Evolutionary conservation across 2,888 invertebrate genomes (phyloP).

Genomic region (Cremastobaeus sp.): DNA sequence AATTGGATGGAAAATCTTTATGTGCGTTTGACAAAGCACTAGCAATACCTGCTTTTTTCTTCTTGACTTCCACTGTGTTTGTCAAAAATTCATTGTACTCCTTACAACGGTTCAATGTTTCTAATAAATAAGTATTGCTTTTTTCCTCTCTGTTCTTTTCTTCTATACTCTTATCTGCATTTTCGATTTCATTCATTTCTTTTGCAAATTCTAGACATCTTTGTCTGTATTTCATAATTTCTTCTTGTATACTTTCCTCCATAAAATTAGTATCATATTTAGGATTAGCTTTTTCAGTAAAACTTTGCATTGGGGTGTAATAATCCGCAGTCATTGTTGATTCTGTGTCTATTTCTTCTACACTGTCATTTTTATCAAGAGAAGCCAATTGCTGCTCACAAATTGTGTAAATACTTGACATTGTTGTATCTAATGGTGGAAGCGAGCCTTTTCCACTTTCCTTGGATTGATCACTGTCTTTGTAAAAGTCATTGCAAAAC

Average conservation of each 20-base stretch:
- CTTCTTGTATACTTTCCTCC: slow-evolving; percentile 65
- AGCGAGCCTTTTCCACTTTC: not conserved
- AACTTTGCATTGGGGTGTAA: slow-evolving; percentile 39
- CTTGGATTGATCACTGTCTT: slow-evolving; percentile 20
- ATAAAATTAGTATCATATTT: slow-evolving; percentile 62
- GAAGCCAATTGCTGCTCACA: slow-evolving; percentile 70
- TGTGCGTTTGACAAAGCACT: not conserved
- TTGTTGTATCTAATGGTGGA: slow-evolving; percentile 27
- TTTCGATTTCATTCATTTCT: slow-evolving; percentile 69
- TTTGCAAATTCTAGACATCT: slow-evolving; percentile 73
- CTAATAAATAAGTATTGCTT: slow-evolving; percentile 62
- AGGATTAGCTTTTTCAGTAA: slow-evolving; percentile 10
- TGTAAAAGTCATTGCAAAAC: slow-evolving; percentile 57
- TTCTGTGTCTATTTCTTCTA: slow-evolving; percentile 13
- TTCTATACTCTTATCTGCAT: slow-evolving; percentile 40
- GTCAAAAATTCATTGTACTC: slow-evolving; percentile 68
- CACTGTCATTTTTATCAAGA: slow-evolving; percentile 45
- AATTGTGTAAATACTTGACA: slow-evolving; percentile 59
- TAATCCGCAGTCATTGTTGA: not conserved
- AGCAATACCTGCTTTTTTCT: slow-evolving; percentile 27
- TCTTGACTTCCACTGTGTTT: slow-evolving; percentile 21
- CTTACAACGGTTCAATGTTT: slow-evolving; percentile 67
- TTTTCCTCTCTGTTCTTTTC: slow-evolving; percentile 16
- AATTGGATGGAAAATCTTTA: too few species aligned
- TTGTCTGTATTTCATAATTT: slow-evolving; percentile 70